Percentiles rank a stretch among this genome's conserved stretches.
Evolutionary conservation across 2,888 invertebrate species (phyloP).

Genomic region (Limnephilus lunatus): DNA sequence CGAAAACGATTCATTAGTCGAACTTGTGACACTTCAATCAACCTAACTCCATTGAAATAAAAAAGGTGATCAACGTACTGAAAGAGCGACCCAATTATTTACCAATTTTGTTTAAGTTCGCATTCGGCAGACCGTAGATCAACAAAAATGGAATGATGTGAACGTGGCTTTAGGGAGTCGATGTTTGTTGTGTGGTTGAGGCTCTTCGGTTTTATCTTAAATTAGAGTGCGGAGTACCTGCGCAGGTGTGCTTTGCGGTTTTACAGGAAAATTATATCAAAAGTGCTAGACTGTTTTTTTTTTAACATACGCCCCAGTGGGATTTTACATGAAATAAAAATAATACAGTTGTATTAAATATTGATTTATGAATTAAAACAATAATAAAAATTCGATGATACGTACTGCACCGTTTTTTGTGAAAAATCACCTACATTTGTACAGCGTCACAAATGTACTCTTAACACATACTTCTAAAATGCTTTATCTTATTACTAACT

Average conservation of each 20-base stretch:
- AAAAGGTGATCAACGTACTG: background rate
- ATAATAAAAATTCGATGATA: no score
- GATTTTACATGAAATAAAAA: background rate
- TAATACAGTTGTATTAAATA: background rate
- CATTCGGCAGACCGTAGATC: no score
- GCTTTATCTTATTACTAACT: no score
- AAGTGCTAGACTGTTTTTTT: background rate
- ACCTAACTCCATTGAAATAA: background rate
- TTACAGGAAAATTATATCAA: background rate
- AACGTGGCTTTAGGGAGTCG: background rate
- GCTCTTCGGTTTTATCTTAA: conserved; percentile 32
- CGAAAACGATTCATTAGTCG: background rate
- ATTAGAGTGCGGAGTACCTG: conserved; percentile 9
- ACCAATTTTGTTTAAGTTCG: no score
- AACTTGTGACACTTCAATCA: background rate
- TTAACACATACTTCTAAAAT: no score
- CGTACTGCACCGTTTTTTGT: no score
- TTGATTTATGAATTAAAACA: no score
- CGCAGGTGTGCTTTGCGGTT: conserved; percentile 28
- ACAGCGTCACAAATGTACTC: no score
- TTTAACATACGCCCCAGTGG: background rate
- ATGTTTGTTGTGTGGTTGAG: conserved; percentile 16
- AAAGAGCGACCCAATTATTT: background rate
- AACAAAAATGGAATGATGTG: background rate
- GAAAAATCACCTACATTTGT: no score